Evolutionary conservation across 2,113 vertebrate species (phyloP), one percentile per base, ranked within the genome.

Genomic region (Aptenodytes patagonicus): DNA sequence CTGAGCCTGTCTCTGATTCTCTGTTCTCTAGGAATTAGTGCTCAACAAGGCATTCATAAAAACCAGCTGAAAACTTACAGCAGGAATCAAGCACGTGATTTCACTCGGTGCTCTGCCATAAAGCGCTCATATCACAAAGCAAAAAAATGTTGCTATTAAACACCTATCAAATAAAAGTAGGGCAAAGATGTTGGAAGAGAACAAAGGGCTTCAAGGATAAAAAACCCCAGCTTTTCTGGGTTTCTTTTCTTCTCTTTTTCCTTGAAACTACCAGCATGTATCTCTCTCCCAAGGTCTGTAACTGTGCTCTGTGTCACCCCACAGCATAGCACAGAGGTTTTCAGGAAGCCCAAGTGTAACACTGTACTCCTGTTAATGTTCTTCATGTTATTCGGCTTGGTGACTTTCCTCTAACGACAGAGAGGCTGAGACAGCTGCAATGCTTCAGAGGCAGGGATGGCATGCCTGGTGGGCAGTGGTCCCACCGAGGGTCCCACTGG

Each of bases 371-470:
- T 18, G 29, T 24, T 11, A 4, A 6, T 18, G 24, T 3, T 77
- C 44, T 61, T 65, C 16, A 14, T 4, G 0, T 13, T n/a, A 2
- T 7, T 31, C 18, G 7, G 9, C n/a, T 3, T 2, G 19, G 49
- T 31, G 4, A 15, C 15, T 21, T 28, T 26, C 31, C 26, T 38
- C 28, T 16, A 5, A 14, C 0, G 2, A 46, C 60, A 44, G 58
- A 21, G 55, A 16, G 10, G 17, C 66, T 13, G 46, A 7, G 70
- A 7, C 0, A 7, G n/a, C 46, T 25, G 40, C 0, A 2, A 5
- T 20, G n/a, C n/a, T 22, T 3, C 3, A 1, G 7, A 40, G 42
- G 51, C 17, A 51, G 46, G 60, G 38, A 5, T 19, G 49, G 34
- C 36, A 6, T 7, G 14, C 24, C 65, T 7, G 17, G 19, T 0